These are phyloP conservation scores for Narcine bancroftii DNA, from an alignment of 2,113 vertebrate species.

Conservation along the genomic window DNA sequence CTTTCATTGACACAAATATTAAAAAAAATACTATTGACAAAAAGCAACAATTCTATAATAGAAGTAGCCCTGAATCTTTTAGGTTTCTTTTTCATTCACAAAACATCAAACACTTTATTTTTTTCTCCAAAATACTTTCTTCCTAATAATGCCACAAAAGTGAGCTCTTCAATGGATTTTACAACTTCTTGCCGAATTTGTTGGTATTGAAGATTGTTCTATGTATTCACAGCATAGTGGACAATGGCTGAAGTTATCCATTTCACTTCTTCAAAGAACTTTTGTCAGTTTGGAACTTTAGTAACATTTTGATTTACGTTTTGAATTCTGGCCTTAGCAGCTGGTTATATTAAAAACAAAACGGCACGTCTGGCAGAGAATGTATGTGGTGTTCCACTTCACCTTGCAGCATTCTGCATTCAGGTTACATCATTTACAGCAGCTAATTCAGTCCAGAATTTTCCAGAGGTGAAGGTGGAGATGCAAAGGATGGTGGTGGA, in stretches of 20 bases:
- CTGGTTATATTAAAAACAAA: not conserved
- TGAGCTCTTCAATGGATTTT: not conserved
- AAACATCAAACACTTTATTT: not conserved
- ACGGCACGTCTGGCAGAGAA: conserved; percentile 22
- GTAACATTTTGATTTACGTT: not conserved
- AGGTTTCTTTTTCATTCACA: not conserved
- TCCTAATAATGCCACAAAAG: conserved; percentile 6
- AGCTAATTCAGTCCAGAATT: conserved; percentile 15
- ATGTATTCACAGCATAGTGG: not conserved
- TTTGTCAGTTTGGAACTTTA: conserved; percentile 17
- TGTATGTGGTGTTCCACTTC: conserved; percentile 8
- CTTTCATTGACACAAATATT: conserved; percentile 1
- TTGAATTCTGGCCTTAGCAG: conserved; percentile 23
- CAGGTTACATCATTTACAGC: conserved; percentile 27
- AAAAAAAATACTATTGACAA: conserved; percentile 20
- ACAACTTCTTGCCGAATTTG: not conserved
- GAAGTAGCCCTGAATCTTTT: not conserved
- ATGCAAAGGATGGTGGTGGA: not conserved
- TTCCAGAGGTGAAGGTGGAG: not conserved
- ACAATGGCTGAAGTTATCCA: not conserved
- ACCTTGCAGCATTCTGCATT: conserved; percentile 34
- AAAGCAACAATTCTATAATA: conserved; percentile 12
- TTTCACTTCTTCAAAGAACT: conserved; percentile 9
- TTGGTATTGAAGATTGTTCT: not conserved
- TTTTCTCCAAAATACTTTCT: not conserved